A percentile compares a stretch with the other conserved stretches of the same genome.
Evolutionary conservation across 2,888 invertebrate genomes (phyloP).

Genomic region (Phortica okadai): DNA sequence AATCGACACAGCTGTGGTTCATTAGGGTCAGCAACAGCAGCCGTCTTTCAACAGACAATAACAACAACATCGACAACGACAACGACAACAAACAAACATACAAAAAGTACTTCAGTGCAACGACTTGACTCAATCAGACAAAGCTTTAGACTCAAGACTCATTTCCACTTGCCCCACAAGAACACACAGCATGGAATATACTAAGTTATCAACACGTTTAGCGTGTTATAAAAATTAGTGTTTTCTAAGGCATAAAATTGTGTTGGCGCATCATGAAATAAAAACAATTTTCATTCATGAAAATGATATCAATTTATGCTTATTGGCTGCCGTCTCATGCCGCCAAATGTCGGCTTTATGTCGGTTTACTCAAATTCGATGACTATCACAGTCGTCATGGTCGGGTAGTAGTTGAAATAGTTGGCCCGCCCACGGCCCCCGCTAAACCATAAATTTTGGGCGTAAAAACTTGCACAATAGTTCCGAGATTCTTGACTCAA

Average conservation of each 20-base stretch:
- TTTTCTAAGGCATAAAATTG: slow-evolving; percentile 55
- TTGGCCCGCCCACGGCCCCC: no score
- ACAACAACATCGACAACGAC: neutral
- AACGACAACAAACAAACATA: neutral
- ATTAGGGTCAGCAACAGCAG: slow-evolving; percentile 9
- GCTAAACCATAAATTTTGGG: no score
- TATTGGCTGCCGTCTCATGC: slow-evolving; percentile 10
- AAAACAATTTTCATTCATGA: slow-evolving; percentile 66
- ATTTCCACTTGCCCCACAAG: neutral
- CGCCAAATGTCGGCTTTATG: neutral
- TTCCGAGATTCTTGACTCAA: neutral
- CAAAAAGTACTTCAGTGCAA: neutral
- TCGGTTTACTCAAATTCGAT: neutral
- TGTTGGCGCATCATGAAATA: slow-evolving; percentile 46
- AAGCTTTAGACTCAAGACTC: neutral
- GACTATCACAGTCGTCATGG: neutral
- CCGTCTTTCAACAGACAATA: neutral
- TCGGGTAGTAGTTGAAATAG: no score
- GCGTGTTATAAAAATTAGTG: slow-evolving; percentile 67
- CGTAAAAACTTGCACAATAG: neutral
- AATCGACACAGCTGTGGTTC: slow-evolving; percentile 11
- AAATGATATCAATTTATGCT: slow-evolving; percentile 37
- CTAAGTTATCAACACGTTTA: slow-evolving; percentile 43
- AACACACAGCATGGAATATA: neutral
- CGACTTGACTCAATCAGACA: neutral